Conservation (phyloP, 2,888 invertebrate genomes). For the Dichetophora obliterata region DNA sequence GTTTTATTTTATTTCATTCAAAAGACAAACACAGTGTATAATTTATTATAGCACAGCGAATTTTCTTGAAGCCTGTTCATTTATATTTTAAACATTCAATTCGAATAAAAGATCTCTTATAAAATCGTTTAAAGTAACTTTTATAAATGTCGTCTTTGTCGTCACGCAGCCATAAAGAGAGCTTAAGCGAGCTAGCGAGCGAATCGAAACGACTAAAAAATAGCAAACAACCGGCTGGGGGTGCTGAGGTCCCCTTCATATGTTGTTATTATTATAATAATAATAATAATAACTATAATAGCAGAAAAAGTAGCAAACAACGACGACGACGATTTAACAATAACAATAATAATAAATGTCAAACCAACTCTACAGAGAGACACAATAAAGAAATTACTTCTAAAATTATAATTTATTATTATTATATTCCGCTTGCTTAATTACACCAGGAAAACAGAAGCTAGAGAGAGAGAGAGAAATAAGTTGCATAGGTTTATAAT, state of each 20-base stretch:
- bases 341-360: slow-evolving; percentile 42
- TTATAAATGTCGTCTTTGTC: slow-evolving; percentile 1
- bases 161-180: slow-evolving; percentile 3
- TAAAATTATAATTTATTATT: slow-evolving; percentile 71
- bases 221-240: not conserved
- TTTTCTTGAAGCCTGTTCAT: slow-evolving; percentile 62
- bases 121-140: slow-evolving; percentile 30
- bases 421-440: slow-evolving; percentile 70
- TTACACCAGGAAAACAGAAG: slow-evolving; percentile 68
- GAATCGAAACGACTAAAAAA: not conserved
- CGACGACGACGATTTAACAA: slow-evolving; percentile 43
- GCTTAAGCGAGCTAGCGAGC: no score
- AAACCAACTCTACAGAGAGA: slow-evolving; percentile 47
- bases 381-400: slow-evolving; percentile 58
- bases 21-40: not conserved
- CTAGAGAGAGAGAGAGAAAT: slow-evolving; percentile 43
- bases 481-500: not conserved
- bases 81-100: slow-evolving; percentile 67
- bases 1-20: not conserved
- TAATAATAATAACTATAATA: slow-evolving; percentile 25
- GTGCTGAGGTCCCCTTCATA: not conserved
- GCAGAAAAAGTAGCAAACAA: not conserved
- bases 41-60: slow-evolving; percentile 28
- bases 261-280: not conserved
- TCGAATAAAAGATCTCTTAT: slow-evolving; percentile 54